Base-by-base conservation (phyloP, 2,113 vertebrate species). In the Tinamus guttatus region DNA sequence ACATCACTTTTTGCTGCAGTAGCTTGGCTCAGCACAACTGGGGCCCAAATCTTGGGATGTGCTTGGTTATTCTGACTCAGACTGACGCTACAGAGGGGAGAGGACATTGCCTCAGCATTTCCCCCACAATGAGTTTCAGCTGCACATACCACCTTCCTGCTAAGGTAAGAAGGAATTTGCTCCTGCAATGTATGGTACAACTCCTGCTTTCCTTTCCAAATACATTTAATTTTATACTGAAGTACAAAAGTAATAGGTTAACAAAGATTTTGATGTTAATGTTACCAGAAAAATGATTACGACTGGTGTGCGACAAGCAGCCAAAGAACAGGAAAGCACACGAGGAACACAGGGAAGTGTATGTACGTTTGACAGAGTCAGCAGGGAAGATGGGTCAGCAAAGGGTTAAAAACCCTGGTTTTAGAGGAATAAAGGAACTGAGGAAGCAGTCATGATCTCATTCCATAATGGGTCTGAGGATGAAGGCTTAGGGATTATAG, bases 271-370 rank as follows among this genome's bases (percentile, higher is more conserved):
- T 0, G 69, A 88, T 40, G 28, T 78, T 91, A 86, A 30, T 43
- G 77, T 84, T 90, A 56, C 85, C 65, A 93, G 69, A 47, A 90
- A 94, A 54, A 9, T 88, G 85, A 88, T 92, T 85, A 95, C 88
- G 94, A 77, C 34, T 52, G 56, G 63, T 56, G 69, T 75, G 52
- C 70, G 73, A 78, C 80, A 90, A 75, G 51, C 67, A 91, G 43
- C 10, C 28, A 1, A 49, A 41, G 43, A 94, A 38, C 13, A 62
- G 45, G 77, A 75, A 54, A 43, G 38, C 32, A 65, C 30, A n/a
- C 8, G 6, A 91, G 47, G 51, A 95, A 83, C 73, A 92, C 86
- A 93, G 71, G 21, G 17, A 32, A 71, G 41, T 40, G 67, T 18
- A 64, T 52, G 38, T 79, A 60, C 92, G 69, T 94, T 89, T 95